Evolutionary conservation across 2,113 vertebrate species (phyloP).

Genomic region (Silurus meridionalis): DNA sequence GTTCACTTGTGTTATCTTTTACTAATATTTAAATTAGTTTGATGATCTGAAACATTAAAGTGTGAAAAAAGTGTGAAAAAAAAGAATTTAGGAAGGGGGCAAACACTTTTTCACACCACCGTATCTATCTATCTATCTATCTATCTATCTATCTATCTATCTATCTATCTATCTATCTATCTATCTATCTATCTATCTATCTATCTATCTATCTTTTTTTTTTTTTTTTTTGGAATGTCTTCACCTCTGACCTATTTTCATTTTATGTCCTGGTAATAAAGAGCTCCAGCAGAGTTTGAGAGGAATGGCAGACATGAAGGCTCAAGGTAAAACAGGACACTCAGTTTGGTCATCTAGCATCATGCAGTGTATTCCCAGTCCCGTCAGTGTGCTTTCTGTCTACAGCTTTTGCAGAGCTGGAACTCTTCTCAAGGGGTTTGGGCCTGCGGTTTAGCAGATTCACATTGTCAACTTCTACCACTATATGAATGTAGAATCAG

Average conservation of each 20-base stretch:
- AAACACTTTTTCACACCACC: no score
- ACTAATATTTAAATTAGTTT: no score
- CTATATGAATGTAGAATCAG: neutral
- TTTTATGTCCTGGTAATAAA: conserved; percentile 62
- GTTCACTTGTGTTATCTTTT: no score
- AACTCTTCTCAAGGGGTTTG: neutral
- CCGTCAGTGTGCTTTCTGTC: no score
- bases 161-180: no score
- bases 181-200: no score
- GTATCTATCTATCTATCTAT: no score
- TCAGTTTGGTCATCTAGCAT: neutral
- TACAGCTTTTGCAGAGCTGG: conserved; percentile 18
- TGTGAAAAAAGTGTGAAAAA: no score
- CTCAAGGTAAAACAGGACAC: conserved; percentile 88
- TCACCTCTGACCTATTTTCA: conserved; percentile 29
- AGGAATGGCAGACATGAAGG: conserved; percentile 99
- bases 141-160: no score
- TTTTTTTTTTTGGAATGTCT: neutral
- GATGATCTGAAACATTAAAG: no score
- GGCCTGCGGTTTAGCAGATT: neutral
- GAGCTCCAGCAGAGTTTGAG: conserved; percentile 97
- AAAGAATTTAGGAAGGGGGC: no score
- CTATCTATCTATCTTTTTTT: neutral
- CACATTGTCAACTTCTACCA: neutral
- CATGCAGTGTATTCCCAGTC: neutral